Conservation (phyloP, 1,140 invertebrate species). For the Drosophila nannoptera region DNA sequence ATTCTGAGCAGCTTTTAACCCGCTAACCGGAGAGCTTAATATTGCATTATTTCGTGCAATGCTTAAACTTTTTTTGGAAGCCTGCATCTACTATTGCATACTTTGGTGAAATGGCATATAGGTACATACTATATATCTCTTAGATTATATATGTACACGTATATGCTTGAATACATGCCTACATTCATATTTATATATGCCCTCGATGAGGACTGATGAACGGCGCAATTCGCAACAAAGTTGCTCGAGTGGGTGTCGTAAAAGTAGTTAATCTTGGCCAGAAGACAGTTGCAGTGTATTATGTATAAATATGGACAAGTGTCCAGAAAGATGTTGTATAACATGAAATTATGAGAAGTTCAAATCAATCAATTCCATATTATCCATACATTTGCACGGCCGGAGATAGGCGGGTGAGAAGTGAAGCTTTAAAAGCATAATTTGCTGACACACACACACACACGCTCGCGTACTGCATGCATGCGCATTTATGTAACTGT, state of each 20-base stretch:
- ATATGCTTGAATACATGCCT: too few species aligned
- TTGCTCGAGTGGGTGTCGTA: slow-evolving; percentile 27
- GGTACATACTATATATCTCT: too few species aligned
- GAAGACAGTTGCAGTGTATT: slow-evolving; percentile 4
- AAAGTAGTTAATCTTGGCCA: slow-evolving; percentile 18
- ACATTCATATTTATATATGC: neutral
- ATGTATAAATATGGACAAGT: neutral
- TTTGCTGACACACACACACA: neutral
- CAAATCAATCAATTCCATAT: neutral
- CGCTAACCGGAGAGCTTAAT: neutral
- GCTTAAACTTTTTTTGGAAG: neutral
- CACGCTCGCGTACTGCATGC: too few species aligned
- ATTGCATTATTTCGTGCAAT: slow-evolving; percentile 23
- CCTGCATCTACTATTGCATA: neutral
- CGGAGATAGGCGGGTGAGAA: too few species aligned
- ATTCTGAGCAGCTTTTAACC: neutral
- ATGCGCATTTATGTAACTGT: slow-evolving; percentile 12
- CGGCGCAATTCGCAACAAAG: slow-evolving; percentile 35
- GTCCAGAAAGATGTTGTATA: too few species aligned
- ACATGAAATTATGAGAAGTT: too few species aligned
- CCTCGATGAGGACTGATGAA: neutral
- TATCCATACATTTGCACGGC: neutral
- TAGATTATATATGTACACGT: too few species aligned
- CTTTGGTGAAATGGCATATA: neutral
- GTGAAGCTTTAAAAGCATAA: neutral